A percentile compares a stretch with the other conserved stretches of the same genome.
phyloP scores from a whole-genome alignment of 2,888 invertebrate species.

The Acanthosoma haemorrhoidale region DNA sequence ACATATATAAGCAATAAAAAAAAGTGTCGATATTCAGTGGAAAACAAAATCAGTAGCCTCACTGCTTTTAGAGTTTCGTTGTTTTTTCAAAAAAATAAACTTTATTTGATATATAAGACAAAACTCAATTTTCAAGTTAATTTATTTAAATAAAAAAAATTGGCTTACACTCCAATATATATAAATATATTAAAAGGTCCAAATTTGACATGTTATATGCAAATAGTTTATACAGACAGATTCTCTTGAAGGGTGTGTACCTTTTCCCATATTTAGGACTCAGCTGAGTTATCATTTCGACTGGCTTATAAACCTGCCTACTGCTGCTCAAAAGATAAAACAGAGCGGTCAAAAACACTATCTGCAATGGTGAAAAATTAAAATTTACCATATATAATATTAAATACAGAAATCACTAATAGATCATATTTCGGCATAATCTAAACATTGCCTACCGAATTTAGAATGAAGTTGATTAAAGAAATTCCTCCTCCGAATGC shows the following conservation, averaged over 20 bases:
- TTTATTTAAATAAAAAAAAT: no score
- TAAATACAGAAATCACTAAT: background rate
- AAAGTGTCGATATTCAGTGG: no score
- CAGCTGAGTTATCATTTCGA: conserved; percentile 76
- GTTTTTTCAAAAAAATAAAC: no score
- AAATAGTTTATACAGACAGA: conserved; percentile 20
- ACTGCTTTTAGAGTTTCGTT: no score
- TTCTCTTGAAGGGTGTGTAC: no score
- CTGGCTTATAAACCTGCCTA: conserved; percentile 81
- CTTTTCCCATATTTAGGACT: conserved; percentile 68
- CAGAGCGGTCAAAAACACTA: conserved; percentile 92
- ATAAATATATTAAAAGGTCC: no score
- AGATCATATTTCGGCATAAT: background rate
- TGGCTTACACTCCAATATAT: no score
- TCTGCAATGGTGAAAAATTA: conserved; percentile 52
- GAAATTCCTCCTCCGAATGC: conserved; percentile 86
- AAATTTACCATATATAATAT: background rate
- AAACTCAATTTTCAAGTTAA: no score
- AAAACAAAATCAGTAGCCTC: no score
- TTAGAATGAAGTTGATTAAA: conserved; percentile 77
- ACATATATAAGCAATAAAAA: no score
- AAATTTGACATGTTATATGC: no score
- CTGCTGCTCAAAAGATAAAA: conserved; percentile 91
- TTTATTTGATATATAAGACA: no score
- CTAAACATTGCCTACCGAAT: conserved; percentile 67